Percentiles rank a stretch among this genome's conserved stretches.
Evolutionary conservation across 2,113 vertebrate genomes (phyloP).

Genomic region (Esox niger): DNA sequence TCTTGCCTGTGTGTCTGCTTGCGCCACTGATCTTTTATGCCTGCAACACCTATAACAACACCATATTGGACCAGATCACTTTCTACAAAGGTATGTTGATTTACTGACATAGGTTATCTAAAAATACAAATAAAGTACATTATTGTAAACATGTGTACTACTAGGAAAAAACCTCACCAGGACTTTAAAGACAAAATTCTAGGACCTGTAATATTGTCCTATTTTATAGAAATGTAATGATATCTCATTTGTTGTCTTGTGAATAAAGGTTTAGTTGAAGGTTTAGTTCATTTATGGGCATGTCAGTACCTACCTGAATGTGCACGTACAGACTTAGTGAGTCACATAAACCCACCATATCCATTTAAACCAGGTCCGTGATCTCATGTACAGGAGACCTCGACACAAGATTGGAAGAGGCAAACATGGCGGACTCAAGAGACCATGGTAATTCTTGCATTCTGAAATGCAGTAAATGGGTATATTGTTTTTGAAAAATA

Average conservation of each 20-base stretch:
- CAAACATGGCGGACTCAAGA: constrained; percentile 47
- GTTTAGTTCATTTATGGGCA: neutral
- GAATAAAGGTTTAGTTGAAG: neutral
- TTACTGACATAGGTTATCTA: neutral
- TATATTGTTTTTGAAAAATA: neutral
- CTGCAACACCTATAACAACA: constrained; percentile 11
- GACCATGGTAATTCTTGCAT: constrained; percentile 37
- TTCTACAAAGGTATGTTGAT: neutral
- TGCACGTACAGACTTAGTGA: neutral
- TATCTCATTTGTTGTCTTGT: neutral
- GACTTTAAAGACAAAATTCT: neutral
- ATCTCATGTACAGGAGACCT: constrained; percentile 2
- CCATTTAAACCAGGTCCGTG: neutral
- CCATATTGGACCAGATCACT: neutral
- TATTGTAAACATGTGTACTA: neutral
- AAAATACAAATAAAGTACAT: neutral
- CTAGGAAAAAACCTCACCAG: neutral
- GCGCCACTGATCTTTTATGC: constrained; percentile 9
- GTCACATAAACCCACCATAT: neutral
- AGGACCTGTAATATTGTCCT: neutral
- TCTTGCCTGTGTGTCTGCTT: neutral
- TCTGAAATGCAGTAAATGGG: neutral
- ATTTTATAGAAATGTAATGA: too few relatives aligned
- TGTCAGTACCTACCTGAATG: neutral
- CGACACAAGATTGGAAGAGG: constrained; percentile 1